A percentile compares a stretch with the other conserved stretches of the same genome.
These are phyloP conservation scores for Rhopalosiphum nymphaeae DNA, from an alignment of 2,888 invertebrate species.

Conservation along the genomic window DNA sequence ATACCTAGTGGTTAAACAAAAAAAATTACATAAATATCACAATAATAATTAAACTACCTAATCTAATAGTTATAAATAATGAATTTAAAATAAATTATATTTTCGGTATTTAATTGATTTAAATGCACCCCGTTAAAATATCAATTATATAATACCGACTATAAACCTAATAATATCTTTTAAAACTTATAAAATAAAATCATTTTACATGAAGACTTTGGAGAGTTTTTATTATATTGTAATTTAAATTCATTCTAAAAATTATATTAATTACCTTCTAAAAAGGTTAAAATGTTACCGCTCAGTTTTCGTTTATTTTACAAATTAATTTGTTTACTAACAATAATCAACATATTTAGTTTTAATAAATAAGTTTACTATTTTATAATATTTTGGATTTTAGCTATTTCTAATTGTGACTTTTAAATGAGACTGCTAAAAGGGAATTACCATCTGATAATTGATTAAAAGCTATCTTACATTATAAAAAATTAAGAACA, in stretches of 20 bases:
- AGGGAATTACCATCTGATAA: background rate
- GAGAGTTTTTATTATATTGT: background rate
- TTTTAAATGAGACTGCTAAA: background rate
- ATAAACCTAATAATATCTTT: background rate
- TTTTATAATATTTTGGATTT: background rate
- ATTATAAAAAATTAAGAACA: background rate
- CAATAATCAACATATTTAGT: background rate
- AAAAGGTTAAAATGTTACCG: background rate
- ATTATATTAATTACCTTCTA: background rate
- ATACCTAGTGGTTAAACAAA: background rate
- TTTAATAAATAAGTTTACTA: background rate
- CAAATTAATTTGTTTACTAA: background rate
- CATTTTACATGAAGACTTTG: background rate
- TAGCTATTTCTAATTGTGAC: background rate
- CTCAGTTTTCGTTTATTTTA: background rate
- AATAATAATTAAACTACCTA: background rate
- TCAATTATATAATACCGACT: background rate
- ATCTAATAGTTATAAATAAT: background rate
- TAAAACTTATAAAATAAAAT: background rate
- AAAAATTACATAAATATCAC: background rate
- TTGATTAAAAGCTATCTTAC: background rate
- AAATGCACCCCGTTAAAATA: background rate
- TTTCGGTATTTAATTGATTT: background rate
- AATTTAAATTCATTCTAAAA: background rate
- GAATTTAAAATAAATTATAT: background rate